Evolutionary conservation across 2,888 invertebrate species (phyloP), one percentile per base, ranked within the genome.

Genomic region (Smittia aterrima): DNA sequence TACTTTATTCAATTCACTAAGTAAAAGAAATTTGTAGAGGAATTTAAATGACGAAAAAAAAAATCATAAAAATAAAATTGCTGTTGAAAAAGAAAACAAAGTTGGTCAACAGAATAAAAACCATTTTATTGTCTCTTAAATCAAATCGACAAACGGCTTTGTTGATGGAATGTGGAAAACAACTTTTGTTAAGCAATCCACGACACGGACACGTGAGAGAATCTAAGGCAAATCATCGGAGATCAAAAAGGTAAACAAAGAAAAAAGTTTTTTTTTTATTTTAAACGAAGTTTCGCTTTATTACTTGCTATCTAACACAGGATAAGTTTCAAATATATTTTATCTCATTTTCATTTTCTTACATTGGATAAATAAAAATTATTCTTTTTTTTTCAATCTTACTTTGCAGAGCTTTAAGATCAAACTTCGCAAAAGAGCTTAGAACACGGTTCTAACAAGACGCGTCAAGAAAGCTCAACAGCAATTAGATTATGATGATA

Each of bases 81-180:
- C 66, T 66, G 66, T 66, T 66, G 66, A 38, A 66, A 66, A 32
- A 38, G 38, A n/a, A 24, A 64, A 25, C 20, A 64, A 64, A 24
- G 1, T 66, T 32, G 11, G 22, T 58, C 58, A 22, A 58, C 58
- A 58, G 58, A 7, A 18, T 58, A 58, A 58, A 18, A 58, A 58
- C 47, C n/a, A n/a, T 11, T 6, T 47, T 2, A 6, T 47, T 47
- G 6, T 2, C 16, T 3, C 3, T 47, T 47, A 11, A 16, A 6
- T 47, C 47, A 47, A 47, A 13, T 4, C 11, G 4, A 11, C 38
- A 11, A 11, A 38, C 4, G 38, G 38, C 11, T 38, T 4, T 11
- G 11, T 38, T 38, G 38, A 38, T 38, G 38, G 38, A n/a, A n/a
- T n/a, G n/a, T n/a, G n/a, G n/a, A n/a, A n/a, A n/a, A n/a, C n/a